Base-by-base conservation (phyloP, 2,113 vertebrate genomes). In the Oreotrochilus melanogaster region DNA sequence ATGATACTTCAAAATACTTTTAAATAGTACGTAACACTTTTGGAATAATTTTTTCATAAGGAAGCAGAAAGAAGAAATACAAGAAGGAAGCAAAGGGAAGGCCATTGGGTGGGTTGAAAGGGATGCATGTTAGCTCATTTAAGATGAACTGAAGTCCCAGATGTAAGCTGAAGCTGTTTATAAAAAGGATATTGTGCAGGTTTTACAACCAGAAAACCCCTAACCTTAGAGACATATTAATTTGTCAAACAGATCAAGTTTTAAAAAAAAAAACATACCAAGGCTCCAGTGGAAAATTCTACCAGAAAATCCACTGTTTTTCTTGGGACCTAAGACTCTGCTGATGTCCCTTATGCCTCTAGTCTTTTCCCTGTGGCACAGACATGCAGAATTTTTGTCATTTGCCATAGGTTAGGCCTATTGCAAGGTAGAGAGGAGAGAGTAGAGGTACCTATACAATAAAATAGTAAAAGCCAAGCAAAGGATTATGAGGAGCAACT, bases 211-310 rank as follows among this genome's bases (percentile, higher is more conserved):
- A 79, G 71, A 48, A 76, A 53, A 62, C 3, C 9, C 11, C 23
- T 66, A 0, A 0, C 64, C 28, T 78, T 54, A 57, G 23, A 24
- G 28, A 56, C 33, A 67, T 2, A 24, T 0, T 0, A 17, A 47
- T 60, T 78, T 56, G 9, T 67, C 53, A 51, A 45, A 65, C 30
- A 87, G 33, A 64, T 75, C 14, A 39, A 87, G 7, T 16, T 61
- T 25, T 22, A 78, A 69, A 16, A 81, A 47, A 16, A 81, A 47
- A 87, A 87, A n/a, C 8, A 23, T 82, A 37, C 5, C 10, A 35
- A 50, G 10, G 28, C 30, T 35, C 39, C 51, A 48, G 37, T 9
- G 30, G 56, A 61, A 37, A 61, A 56, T 28, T 14, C 8, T 50
- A 4, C 12, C 9, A 47, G 35, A 6, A 67, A 51, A 80, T 15